Conservation (phyloP, 2,113 vertebrate genomes). For the Odocoileus virginianus region DNA sequence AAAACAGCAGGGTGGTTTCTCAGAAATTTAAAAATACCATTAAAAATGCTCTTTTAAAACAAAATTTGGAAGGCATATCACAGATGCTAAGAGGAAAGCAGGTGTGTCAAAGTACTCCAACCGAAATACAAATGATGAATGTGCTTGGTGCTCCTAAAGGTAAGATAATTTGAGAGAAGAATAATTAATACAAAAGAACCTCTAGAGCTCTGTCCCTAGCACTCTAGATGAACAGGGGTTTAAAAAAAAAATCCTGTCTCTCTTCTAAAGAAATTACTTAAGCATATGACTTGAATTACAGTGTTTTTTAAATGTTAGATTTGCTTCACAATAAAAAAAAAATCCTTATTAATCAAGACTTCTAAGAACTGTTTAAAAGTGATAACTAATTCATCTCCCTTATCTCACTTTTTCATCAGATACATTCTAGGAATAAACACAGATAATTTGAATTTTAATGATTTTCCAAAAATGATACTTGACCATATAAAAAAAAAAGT, state of each 20-base stretch:
- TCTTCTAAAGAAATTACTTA: constrained; percentile 38
- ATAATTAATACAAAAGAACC: neutral
- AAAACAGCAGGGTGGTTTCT: neutral
- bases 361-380: constrained; percentile 21
- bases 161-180: neutral
- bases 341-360: constrained; percentile 29
- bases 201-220: neutral
- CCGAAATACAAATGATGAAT: neutral
- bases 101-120: neutral
- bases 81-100: neutral
- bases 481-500: constrained; percentile 22
- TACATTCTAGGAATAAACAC: constrained; percentile 49
- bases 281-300: constrained; percentile 16
- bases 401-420: constrained; percentile 50
- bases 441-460: constrained; percentile 51
- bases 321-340: constrained; percentile 32
- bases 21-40: neutral
- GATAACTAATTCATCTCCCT: constrained; percentile 19
- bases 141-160: neutral
- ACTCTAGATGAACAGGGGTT: neutral
- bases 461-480: constrained; percentile 35
- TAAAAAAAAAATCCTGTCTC: neutral
- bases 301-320: neutral
- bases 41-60: neutral
- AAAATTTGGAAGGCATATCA: neutral